Evolutionary conservation across 2,797 vertebrate genomes (phyloP), one percentile per base, ranked within the genome.

Genomic region (Cuculus canorus): DNA sequence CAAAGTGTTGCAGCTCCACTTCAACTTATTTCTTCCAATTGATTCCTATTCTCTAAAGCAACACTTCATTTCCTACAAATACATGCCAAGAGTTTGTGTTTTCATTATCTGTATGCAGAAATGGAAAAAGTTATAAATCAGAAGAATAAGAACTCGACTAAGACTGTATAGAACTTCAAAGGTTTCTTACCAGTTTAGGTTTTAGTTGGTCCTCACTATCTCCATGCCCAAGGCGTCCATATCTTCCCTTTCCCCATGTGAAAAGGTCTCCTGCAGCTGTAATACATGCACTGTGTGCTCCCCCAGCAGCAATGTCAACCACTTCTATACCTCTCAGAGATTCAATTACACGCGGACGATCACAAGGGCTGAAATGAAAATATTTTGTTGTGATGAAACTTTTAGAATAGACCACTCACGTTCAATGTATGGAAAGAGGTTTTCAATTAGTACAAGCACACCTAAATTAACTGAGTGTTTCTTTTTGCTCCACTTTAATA

Each of bases 171-270:
- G 17, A 63, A 69, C 18, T 59, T 16, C 24, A 19, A 35, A 37
- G 35, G 17, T 57, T 76, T 97, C 98, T 92, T 77, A 99, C 99
- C 98, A 99, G 96, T 94, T 99, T 99, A 53, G 99, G 99, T 96
- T 99, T 99, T 6, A 99, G 98, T n/a, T 99, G 99, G 96, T 99
- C 99, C 92, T 99, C 99, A 17, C 99, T 99, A 96, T 99, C 99
- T 15, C 99, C 99, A 8, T 99, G 99, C 13, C 99, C 99, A 82
- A 99, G 98, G 28, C 99, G 98, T 37, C 99, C 99, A 0, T 99
- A 99, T 52, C 99, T 98, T 61, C 99, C 99, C 89, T 99, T 99
- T 59, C 99, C 99, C 99, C 99, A 99, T 0, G 99, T 99, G 96
- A 99, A 99, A 61, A 99, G 99, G 96, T 99, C 99, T 54, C 99